Evolutionary conservation across 2,888 invertebrate species (phyloP), one percentile per base, ranked within the genome.

Genomic region (Diaprepes abbreviatus): DNA sequence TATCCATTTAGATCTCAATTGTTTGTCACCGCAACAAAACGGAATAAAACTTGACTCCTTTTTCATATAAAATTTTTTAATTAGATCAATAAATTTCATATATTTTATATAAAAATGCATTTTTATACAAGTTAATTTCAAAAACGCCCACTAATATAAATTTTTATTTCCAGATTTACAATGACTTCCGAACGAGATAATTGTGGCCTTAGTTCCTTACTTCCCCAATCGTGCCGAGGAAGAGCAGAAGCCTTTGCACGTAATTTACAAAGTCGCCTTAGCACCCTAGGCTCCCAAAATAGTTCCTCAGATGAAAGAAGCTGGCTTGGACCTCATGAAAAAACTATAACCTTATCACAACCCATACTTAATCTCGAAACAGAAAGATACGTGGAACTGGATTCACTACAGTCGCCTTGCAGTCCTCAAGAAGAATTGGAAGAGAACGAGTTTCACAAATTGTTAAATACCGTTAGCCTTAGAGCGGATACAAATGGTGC

Each of bases 231-330:
- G 83, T 94, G 93, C 83, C 89, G 93, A 69, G 91, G 91, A 68
- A 88, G 92, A 64, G 93, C 93, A 65, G 93, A 93, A 81, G 92
- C 92, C 67, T 93, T 94, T 83, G 93, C 93, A 74, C 88, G 91
- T 69, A 90, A 91, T 79, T 86, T 94, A 72, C 92, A 93, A 80
- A 90, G 90, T 64, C 90, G 92, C 73, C 85, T 94, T 76, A 89
- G 90, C 76, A 90, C 91, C 73, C 87, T 93, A 74, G 92, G 92
- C 58, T 85, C 88, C 64, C 85, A 89, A 73, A 48, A 66, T 2
- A 73, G 70, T 16, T 60, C 70, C 2, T 72, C 73, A 7, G 75
- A 77, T 45, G 80, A 80, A 70, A 76, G 68, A 66, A 80, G 77
- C 57, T 80, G 77, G 80, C 69, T 80, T 40, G 75, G 66, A n/a